Base-by-base conservation (phyloP, 2,113 vertebrate species). In the Passer montanus region DNA sequence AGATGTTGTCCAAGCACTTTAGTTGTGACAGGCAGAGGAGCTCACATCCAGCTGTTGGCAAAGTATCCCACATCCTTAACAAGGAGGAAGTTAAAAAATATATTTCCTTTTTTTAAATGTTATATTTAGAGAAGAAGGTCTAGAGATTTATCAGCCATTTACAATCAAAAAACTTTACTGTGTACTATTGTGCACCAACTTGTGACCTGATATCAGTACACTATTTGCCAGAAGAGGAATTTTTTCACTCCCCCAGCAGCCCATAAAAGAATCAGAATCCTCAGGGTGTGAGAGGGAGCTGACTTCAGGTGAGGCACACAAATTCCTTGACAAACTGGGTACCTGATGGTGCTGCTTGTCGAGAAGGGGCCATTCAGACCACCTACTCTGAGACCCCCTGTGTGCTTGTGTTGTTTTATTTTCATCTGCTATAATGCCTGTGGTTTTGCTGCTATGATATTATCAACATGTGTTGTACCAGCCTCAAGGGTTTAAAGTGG, bases 341-440 rank as follows among this genome's bases (percentile, higher is more conserved):
- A 50, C 27, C 63, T 83, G 58, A 26, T 60, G 33, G 12, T 68
- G 82, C 21, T 90, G 30, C 44, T 88, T 37, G n/a, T 69, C 2
- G 2, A 59, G 62, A 70, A 89, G 16, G 74, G 58, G 49, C 39
- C 39, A 24, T 77, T 81, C 55, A 90, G 95, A 89, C 94, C 94
- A 95, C 90, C 95, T 93, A 95, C 83, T 70, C 63, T 66, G 92
- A 96, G 90, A 62, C 72, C 37, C 63, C 75, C 88, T 73, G 2
- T 85, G 70, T 62, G 43, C 62, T 24, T 8, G 16, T 43, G 28
- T 15, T 93, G 26, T 55, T 92, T 79, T 82, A 78, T 96, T 95
- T 93, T 91, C 17, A 31, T 87, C 64, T 74, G 50, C 67, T 87
- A 56, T 92, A 55, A 87, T 83, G 70, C 77, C 84, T 91, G 93